Conservation (phyloP, 2,888 invertebrate species). For the Marasmarcha lunaedactyla region DNA sequence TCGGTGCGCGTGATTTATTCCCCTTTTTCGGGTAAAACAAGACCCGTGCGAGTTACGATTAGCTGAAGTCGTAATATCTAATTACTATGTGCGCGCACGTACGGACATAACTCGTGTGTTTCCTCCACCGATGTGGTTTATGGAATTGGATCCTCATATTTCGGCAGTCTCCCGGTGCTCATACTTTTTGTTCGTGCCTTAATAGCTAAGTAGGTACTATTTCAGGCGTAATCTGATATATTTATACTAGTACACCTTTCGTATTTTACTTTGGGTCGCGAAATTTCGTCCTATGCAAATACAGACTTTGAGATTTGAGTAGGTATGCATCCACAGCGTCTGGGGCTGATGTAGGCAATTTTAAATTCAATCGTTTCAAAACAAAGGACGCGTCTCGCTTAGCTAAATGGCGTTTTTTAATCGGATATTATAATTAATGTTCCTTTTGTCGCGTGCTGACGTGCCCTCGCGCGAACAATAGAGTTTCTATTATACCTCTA, state of each 20-base stretch:
- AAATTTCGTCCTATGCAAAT: constrained; percentile 29
- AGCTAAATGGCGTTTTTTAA: constrained; percentile 69
- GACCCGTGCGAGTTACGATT: constrained; percentile 68
- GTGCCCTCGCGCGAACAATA: constrained; percentile 67
- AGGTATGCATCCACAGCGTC: constrained; percentile 30
- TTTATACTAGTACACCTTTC: constrained; percentile 31
- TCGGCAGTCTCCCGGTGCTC: constrained; percentile 60
- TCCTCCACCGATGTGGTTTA: constrained; percentile 66
- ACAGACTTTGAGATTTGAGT: constrained; percentile 26
- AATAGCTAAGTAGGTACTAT: constrained; percentile 26
- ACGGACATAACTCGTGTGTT: constrained; percentile 60
- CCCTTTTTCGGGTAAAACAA: constrained; percentile 65
- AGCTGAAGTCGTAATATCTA: constrained; percentile 64
- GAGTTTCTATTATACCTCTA: constrained; percentile 54
- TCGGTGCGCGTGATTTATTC: constrained; percentile 55
- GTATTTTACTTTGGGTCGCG: constrained; percentile 27
- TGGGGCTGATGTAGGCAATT: constrained; percentile 54
- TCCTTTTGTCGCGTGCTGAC: constrained; percentile 70
- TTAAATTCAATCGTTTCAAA: constrained; percentile 66
- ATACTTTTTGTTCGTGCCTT: constrained; percentile 51
- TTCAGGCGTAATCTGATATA: constrained; percentile 50
- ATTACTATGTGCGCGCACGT: constrained; percentile 68
- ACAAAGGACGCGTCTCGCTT: constrained; percentile 61
- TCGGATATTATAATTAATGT: constrained; percentile 73
- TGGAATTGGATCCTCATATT: constrained; percentile 68